Evolutionary conservation across 37 sponge, comb jelly and placozoan species (phyloP).

Genomic region (Amphimedon queenslandica): DNA sequence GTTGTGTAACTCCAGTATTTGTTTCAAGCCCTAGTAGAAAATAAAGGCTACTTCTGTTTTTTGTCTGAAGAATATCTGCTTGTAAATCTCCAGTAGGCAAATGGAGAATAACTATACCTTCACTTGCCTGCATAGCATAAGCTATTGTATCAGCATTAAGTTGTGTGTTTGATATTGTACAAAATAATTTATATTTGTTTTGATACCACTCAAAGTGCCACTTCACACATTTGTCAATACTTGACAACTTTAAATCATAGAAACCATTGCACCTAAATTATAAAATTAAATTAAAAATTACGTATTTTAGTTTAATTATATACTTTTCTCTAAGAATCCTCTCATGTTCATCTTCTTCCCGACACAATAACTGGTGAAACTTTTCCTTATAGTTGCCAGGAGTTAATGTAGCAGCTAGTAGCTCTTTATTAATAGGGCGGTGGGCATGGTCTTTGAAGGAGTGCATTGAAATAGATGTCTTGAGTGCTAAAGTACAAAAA

Average conservation of each 20-base stretch:
- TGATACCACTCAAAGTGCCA: too few relatives aligned
- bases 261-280: too few relatives aligned
- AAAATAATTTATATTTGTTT: too few relatives aligned
- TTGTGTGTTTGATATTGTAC: too few relatives aligned
- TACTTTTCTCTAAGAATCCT: conserved; percentile 38
- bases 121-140: conserved; percentile 50
- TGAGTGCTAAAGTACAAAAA: too few relatives aligned
- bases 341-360: conserved; percentile 65
- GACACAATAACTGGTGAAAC: conserved; percentile 70
- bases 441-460: background rate
- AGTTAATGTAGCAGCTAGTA: conserved; percentile 15
- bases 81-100: background rate
- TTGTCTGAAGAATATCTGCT: background rate
- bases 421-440: background rate
- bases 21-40: background rate
- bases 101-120: conserved; percentile 12
- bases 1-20: background rate
- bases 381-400: conserved; percentile 44
- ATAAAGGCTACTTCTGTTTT: background rate
- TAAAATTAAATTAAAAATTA: too few relatives aligned
- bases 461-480: too few relatives aligned
- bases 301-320: background rate
- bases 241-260: too few relatives aligned
- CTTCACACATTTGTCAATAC: too few relatives aligned
- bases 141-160: conserved; percentile 30